Percentiles rank a stretch among this genome's conserved stretches.
Conservation (phyloP, 1,140 invertebrate species). For the Mycetomoellerius zeteki region DNA sequence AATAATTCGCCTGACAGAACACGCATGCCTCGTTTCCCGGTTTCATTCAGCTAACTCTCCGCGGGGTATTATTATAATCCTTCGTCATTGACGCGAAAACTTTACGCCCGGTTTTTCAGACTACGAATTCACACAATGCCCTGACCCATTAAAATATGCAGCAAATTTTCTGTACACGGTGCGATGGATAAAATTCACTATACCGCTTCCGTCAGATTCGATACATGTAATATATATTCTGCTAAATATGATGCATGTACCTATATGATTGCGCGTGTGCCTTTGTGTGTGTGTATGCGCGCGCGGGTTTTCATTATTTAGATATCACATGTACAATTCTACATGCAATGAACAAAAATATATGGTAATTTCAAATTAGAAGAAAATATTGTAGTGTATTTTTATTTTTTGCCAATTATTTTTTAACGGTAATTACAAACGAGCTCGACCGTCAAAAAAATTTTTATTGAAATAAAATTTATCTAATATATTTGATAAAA, state of each 20-base stretch:
- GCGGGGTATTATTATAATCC: conserved; percentile 49
- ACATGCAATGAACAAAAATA: not conserved
- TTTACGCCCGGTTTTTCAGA: conserved; percentile 40
- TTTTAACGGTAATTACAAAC: not conserved
- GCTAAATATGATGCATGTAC: not conserved
- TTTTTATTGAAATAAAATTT: not conserved
- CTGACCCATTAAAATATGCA: conserved; percentile 47
- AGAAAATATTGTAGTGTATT: not conserved
- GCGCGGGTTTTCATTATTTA: conserved; percentile 10
- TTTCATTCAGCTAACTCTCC: conserved; percentile 51
- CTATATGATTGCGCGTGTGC: too few species aligned
- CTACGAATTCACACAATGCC: conserved; percentile 36
- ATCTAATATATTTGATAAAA: conserved; percentile 28
- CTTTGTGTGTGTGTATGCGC: too few species aligned
- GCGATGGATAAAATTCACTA: conserved; percentile 27
- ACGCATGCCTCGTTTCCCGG: conserved; percentile 13
- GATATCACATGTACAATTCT: not conserved
- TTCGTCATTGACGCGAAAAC: conserved; percentile 42
- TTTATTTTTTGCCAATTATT: not conserved
- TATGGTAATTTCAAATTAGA: not conserved
- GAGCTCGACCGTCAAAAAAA: not conserved
- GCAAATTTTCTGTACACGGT: not conserved
- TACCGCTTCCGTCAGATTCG: not conserved
- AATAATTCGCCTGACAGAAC: conserved; percentile 25
- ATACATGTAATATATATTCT: not conserved